Percentiles rank a stretch among this genome's conserved stretches.
phyloP scores from a whole-genome alignment of 1,140 invertebrate species.

The Drosophila orosa region DNA sequence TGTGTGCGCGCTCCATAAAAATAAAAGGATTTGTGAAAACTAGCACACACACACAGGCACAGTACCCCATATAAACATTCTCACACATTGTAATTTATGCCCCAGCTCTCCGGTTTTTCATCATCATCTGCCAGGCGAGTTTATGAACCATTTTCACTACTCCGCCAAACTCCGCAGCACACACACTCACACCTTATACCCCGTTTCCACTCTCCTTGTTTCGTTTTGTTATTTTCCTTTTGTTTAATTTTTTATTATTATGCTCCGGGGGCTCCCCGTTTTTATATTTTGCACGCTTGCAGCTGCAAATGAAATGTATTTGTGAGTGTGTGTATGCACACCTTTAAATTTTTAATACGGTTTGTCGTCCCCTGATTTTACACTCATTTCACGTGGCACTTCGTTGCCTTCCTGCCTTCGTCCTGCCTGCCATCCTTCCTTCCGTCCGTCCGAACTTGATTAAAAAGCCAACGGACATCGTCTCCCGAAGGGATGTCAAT shows the following conservation, averaged over 20 bases:
- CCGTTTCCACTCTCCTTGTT: neutral
- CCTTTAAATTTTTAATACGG: slow-evolving; percentile 72
- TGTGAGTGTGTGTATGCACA: slow-evolving; percentile 22
- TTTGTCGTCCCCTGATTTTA: slow-evolving; percentile 64
- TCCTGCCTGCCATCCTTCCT: neutral
- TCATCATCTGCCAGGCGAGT: slow-evolving; percentile 56
- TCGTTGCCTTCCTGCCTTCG: slow-evolving; percentile 15
- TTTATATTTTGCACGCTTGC: slow-evolving; percentile 34
- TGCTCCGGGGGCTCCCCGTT: slow-evolving; percentile 41
- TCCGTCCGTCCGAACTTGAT: slow-evolving; percentile 20
- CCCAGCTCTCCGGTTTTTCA: slow-evolving; percentile 42
- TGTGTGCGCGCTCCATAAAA: slow-evolving; percentile 40
- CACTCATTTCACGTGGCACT: slow-evolving; percentile 40
- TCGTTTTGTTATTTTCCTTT: slow-evolving; percentile 55
- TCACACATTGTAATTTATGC: slow-evolving; percentile 71
- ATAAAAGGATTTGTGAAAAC: slow-evolving; percentile 56
- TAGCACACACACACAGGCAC: slow-evolving; percentile 14
- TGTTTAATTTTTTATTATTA: slow-evolving; percentile 71
- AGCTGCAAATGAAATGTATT: slow-evolving; percentile 59
- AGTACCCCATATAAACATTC: neutral
- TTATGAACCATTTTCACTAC: slow-evolving; percentile 51
- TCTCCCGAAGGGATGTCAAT: slow-evolving; percentile 38
- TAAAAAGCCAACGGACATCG: slow-evolving; percentile 35
- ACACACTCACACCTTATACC: no score
- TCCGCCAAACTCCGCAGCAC: neutral